phyloP scores from a whole-genome alignment of 2,888 invertebrate species.

The Apomyelois bistriatella region DNA sequence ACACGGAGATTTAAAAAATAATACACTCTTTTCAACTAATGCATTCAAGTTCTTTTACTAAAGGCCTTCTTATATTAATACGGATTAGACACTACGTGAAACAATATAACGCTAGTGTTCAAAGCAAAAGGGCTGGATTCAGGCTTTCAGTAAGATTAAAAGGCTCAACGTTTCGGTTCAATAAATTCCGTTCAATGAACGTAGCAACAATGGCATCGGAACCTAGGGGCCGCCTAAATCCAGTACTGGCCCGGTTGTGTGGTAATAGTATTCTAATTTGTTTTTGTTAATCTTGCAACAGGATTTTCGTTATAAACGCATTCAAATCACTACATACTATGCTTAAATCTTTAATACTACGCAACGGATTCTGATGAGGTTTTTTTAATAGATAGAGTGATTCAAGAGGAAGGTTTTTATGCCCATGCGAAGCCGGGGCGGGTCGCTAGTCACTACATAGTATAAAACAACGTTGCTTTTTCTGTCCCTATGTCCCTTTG shows the following conservation, averaged over 20 bases:
- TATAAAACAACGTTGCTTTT: no score
- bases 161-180: constrained; percentile 8
- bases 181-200: constrained; percentile 6
- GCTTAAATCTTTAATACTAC: no score
- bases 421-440: no score
- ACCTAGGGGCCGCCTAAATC: constrained; percentile 5
- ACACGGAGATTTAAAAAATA: constrained; percentile 38
- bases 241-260: background rate
- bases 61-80: constrained; percentile 3
- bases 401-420: no score
- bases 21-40: constrained; percentile 4
- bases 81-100: constrained; percentile 4
- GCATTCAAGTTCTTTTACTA: constrained; percentile 1
- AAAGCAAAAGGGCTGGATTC: constrained; percentile 7
- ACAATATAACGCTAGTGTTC: constrained; percentile 10
- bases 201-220: constrained; percentile 4
- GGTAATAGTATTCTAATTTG: constrained; percentile 8
- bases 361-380: no score
- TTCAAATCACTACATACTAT: no score
- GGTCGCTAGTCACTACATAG: no score
- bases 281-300: background rate
- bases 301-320: background rate
- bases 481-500: no score
- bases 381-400: no score
- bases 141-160: constrained; percentile 10